Percentiles rank a stretch among this genome's conserved stretches.
phyloP scores from a whole-genome alignment of 2,888 invertebrate species.

The Adelognathus sp. region DNA sequence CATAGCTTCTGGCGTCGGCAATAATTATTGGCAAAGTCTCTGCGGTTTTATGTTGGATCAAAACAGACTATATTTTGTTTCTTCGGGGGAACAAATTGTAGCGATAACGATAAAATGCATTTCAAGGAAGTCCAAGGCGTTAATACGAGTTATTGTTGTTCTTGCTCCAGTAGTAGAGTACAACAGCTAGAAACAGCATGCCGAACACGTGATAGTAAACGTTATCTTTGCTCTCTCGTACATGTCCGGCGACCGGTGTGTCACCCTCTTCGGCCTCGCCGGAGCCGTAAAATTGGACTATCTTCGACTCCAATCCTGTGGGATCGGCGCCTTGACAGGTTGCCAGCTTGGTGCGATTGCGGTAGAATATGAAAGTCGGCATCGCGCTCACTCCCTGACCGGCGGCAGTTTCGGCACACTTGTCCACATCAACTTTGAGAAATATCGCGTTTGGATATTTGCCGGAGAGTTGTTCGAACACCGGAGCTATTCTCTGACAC shows the following conservation, averaged over 20 bases:
- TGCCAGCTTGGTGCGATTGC: slow-evolving; percentile 93
- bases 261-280: slow-evolving; percentile 86
- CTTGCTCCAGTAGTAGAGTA: slow-evolving; percentile 76
- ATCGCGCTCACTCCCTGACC: slow-evolving; percentile 96
- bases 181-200: slow-evolving; percentile 72
- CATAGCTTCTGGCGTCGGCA: neutral
- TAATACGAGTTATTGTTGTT: slow-evolving; percentile 61
- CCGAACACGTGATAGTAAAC: slow-evolving; percentile 74
- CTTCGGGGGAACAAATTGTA: neutral
- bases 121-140: neutral
- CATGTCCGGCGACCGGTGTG: slow-evolving; percentile 90
- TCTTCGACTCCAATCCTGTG: slow-evolving; percentile 91
- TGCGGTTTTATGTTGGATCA: neutral
- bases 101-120: neutral
- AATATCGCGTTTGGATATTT: slow-evolving; percentile 96
- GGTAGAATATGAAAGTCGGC: slow-evolving; percentile 99
- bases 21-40: neutral
- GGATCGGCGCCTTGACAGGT: slow-evolving; percentile 94
- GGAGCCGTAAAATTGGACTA: slow-evolving; percentile 91
- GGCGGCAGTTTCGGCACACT: slow-evolving; percentile 93
- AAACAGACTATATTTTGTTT: neutral
- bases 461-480: slow-evolving; percentile 93
- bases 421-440: slow-evolving; percentile 97
- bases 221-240: slow-evolving; percentile 82
- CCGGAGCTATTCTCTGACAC: slow-evolving; percentile 96